Percentiles rank a stretch among this genome's conserved stretches.
phyloP scores from a whole-genome alignment of 2,888 invertebrate genomes.

The Baccha elongata region DNA sequence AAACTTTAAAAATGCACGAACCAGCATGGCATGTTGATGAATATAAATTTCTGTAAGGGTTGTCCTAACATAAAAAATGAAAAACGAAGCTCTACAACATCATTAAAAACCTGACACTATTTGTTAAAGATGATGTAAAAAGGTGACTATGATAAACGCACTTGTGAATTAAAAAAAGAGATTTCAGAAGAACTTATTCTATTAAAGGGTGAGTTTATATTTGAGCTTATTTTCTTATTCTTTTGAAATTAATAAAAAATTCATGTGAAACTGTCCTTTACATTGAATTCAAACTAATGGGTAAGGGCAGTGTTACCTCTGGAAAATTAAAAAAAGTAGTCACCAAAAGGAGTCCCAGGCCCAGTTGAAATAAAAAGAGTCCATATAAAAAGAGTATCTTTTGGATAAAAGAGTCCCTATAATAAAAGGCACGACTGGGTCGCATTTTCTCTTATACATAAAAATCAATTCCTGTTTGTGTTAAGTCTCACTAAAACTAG shows the following conservation, averaged over 20 bases:
- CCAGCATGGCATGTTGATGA: slow-evolving; percentile 3
- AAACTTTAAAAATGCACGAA: slow-evolving; percentile 36
- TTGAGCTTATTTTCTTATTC: slow-evolving; percentile 3
- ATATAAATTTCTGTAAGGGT: neutral
- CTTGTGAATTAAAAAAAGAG: neutral
- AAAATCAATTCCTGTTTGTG: too few relatives aligned
- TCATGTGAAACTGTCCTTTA: neutral
- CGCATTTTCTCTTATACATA: too few relatives aligned
- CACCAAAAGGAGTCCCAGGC: too few relatives aligned
- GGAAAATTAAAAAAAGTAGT: neutral
- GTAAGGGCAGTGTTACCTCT: neutral
- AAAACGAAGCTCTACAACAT: slow-evolving; percentile 12
- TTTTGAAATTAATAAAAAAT: slow-evolving; percentile 13
- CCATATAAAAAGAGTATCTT: too few relatives aligned
- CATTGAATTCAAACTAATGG: too few relatives aligned
- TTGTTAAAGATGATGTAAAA: neutral
- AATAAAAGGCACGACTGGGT: too few relatives aligned
- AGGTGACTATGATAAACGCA: slow-evolving; percentile 2
- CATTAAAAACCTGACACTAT: slow-evolving; percentile 12
- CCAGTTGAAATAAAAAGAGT: too few relatives aligned
- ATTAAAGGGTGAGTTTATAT: neutral
- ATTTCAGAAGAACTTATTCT: neutral
- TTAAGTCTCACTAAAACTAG: too few relatives aligned
- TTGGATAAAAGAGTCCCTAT: too few relatives aligned
- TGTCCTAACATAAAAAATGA: neutral